phyloP scores from a whole-genome alignment of 2,113 vertebrate species.

The Plestiodon gilberti region DNA sequence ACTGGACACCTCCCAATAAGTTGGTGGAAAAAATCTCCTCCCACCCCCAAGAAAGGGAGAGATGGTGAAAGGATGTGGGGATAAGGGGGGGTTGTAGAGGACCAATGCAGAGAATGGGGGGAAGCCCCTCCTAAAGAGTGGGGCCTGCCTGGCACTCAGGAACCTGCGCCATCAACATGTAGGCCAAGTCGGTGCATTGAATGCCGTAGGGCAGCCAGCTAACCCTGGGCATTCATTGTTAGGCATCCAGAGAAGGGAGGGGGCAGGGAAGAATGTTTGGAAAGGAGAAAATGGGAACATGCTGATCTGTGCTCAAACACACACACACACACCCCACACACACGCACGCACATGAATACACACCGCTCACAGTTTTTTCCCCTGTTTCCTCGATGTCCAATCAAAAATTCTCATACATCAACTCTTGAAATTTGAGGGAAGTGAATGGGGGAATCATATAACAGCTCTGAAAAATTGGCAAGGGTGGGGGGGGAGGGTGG shows the following conservation, averaged over 20 bases:
- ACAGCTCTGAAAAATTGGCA: neutral
- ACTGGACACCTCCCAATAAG: neutral
- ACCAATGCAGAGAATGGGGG: neutral
- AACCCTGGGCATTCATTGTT: slow-evolving; percentile 1
- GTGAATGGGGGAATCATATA: neutral
- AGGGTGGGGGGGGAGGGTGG: neutral
- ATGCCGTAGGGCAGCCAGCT: neutral
- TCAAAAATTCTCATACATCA: neutral
- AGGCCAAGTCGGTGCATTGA: neutral
- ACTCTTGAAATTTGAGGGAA: neutral
- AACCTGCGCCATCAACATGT: neutral
- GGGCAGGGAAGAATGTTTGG: neutral
- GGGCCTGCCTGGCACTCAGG: neutral
- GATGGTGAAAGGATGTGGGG: neutral
- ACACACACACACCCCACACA: neutral
- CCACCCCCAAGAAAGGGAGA: accelerated
- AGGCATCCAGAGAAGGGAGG: neutral
- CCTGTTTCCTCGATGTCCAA: neutral
- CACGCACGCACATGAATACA: no score
- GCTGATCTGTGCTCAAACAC: neutral
- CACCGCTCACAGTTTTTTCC: neutral
- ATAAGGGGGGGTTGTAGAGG: neutral
- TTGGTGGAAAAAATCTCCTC: no score
- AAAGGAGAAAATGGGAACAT: neutral
- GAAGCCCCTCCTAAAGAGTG: no score